Percentiles rank a stretch among this genome's conserved stretches.
Conservation (phyloP, 2,888 invertebrate species). For the Archips crataeganus region DNA sequence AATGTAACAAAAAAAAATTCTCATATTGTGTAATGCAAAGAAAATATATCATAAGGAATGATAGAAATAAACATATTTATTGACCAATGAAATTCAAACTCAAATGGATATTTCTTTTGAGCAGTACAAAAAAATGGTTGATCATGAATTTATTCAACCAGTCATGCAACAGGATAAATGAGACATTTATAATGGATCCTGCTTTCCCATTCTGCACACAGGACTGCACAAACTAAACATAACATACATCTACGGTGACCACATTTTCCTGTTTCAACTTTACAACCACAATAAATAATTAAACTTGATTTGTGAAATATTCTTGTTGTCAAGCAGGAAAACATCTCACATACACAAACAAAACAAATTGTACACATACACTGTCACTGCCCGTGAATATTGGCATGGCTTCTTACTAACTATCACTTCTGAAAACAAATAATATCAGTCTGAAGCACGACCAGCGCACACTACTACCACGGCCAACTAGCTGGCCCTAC, state of each 20-base stretch:
- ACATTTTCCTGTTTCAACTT: conserved; percentile 14
- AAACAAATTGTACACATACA: conserved; percentile 63
- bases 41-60: no score
- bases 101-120: no score
- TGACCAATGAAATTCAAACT: no score
- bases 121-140: neutral
- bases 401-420: conserved; percentile 64
- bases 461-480: neutral
- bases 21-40: no score
- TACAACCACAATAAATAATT: neutral
- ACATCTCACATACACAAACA: conserved; percentile 42
- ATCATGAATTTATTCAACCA: neutral
- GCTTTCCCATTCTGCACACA: neutral
- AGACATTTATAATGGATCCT: neutral
- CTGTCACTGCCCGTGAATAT: conserved; percentile 78
- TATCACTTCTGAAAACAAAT: conserved; percentile 58
- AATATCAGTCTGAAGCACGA: conserved; percentile 24
- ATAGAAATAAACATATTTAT: no score
- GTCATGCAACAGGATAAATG: neutral
- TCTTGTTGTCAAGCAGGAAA: conserved; percentile 10
- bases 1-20: no score
- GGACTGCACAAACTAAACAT: conserved; percentile 21
- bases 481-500: conserved; percentile 3
- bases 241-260: conserved; percentile 12
- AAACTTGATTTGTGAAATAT: neutral